These are phyloP conservation scores for Merluccius polli DNA, from an alignment of 2,797 vertebrate genomes.

Conservation along the genomic window DNA sequence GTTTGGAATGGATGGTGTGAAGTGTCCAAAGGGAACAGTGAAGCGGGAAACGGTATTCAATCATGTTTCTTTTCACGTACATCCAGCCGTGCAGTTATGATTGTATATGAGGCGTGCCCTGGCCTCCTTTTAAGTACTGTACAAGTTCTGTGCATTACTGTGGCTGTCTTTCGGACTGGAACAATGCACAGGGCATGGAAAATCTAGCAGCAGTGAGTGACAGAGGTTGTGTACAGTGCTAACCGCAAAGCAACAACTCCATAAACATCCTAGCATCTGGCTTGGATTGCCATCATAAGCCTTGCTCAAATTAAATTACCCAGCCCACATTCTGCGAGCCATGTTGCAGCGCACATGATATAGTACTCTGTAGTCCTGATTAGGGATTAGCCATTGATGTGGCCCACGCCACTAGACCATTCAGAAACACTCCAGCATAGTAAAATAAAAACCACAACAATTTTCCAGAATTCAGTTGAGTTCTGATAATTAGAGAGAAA, in stretches of 20 bases:
- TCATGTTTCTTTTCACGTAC: conserved; percentile 13
- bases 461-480: conserved; percentile 38
- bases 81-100: conserved; percentile 25
- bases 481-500: conserved; percentile 32
- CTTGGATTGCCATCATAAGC: conserved; percentile 63
- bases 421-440: conserved; percentile 47
- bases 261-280: conserved; percentile 73
- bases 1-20: neutral
- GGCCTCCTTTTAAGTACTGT: conserved; percentile 15
- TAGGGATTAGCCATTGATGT: conserved; percentile 53
- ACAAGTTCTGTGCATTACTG: neutral
- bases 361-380: conserved; percentile 56
- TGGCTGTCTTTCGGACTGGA: conserved; percentile 29
- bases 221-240: conserved; percentile 59
- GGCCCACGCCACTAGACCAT: conserved; percentile 45
- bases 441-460: conserved; percentile 48
- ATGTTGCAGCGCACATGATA: conserved; percentile 55
- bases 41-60: neutral
- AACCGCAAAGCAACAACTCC: conserved; percentile 58
- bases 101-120: conserved; percentile 29
- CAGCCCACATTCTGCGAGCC: conserved; percentile 56
- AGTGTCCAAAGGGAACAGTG: conserved; percentile 9
- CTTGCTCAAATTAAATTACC: conserved; percentile 57
- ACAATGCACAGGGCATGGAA: conserved; percentile 51
- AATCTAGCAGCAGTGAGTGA: conserved; percentile 44